Conservation (phyloP, 2,797 vertebrate species). For the Propithecus deckenii region DNA sequence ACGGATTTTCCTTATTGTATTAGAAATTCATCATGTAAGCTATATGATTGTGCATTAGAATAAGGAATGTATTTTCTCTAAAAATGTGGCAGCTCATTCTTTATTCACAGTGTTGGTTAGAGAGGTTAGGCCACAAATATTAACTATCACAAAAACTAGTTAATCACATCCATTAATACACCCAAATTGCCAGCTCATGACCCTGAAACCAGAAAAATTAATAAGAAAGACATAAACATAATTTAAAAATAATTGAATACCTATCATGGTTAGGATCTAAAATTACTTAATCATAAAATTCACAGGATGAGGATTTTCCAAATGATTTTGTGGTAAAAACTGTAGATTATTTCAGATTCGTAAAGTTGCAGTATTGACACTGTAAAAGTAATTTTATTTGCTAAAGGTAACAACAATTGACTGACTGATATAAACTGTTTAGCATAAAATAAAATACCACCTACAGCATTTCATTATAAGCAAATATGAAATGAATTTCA, state of each 20-base stretch:
- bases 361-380: background rate
- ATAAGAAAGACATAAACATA: background rate
- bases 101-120: background rate
- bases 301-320: background rate
- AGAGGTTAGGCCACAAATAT: background rate
- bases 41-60: background rate
- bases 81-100: background rate
- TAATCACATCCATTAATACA: background rate
- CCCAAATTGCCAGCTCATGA: background rate
- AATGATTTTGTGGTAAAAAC: background rate
- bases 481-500: background rate
- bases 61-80: conserved; percentile 4
- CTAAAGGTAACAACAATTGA: background rate
- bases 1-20: background rate
- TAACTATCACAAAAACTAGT: background rate
- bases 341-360: background rate
- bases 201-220: background rate
- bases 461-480: background rate
- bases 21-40: background rate
- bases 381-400: background rate
- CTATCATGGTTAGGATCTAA: background rate
- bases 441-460: background rate
- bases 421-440: background rate
- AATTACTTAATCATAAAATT: background rate
- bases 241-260: background rate